A percentile compares a stretch with the other conserved stretches of the same genome.
Conservation (phyloP, 2,888 invertebrate genomes). For the Epirrita christyi region DNA sequence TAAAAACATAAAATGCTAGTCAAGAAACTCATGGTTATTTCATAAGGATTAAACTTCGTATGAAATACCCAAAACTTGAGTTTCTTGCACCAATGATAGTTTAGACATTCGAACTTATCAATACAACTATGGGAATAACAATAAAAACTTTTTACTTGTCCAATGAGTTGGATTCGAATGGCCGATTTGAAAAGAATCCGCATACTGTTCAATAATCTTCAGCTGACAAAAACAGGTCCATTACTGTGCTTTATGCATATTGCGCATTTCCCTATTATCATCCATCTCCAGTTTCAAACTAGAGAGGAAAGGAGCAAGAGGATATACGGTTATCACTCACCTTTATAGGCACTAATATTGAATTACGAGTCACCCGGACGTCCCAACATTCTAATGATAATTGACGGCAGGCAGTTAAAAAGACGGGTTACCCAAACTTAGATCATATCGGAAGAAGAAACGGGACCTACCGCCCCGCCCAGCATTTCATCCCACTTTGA, state of each 20-base stretch:
- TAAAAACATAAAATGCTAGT: too few relatives aligned
- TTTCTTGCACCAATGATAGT: too few relatives aligned
- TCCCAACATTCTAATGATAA: constrained; percentile 74
- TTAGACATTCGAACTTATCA: background rate
- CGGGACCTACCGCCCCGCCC: constrained; percentile 40
- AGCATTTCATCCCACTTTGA: constrained; percentile 50
- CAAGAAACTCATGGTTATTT: too few relatives aligned
- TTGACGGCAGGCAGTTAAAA: constrained; percentile 74
- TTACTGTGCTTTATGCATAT: constrained; percentile 43
- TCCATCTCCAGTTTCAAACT: constrained; percentile 51
- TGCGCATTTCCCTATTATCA: constrained; percentile 58
- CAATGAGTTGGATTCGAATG: too few relatives aligned
- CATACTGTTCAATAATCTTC: constrained; percentile 23
- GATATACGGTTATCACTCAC: constrained; percentile 75
- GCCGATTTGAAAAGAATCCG: constrained; percentile 1
- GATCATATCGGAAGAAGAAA: constrained; percentile 57
- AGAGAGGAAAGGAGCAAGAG: constrained; percentile 54
- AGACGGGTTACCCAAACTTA: constrained; percentile 74
- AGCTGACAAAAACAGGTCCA: constrained; percentile 38
- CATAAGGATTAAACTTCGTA: too few relatives aligned
- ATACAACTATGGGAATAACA: constrained; percentile 15
- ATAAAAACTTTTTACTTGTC: constrained; percentile 17
- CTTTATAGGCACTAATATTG: constrained; percentile 81
- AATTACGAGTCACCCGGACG: constrained; percentile 66
- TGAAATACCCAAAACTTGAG: too few relatives aligned